phyloP scores from a whole-genome alignment of 2,888 invertebrate genomes.

The Tenthredo amoena region DNA sequence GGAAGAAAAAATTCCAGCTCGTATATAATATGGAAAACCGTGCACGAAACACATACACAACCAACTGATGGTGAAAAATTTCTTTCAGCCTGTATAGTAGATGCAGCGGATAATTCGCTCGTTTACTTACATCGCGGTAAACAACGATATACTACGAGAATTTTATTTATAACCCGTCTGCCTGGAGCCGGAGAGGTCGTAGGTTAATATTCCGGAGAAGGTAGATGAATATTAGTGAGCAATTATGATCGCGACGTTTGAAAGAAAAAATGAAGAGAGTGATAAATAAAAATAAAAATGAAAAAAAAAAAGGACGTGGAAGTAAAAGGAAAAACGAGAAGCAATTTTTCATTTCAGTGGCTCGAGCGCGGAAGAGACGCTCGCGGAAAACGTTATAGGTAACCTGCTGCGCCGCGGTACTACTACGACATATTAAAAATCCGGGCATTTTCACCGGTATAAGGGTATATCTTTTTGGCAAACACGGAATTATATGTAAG shows the following conservation, averaged over 20 bases:
- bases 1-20: background rate
- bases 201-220: background rate
- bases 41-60: no score
- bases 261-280: background rate
- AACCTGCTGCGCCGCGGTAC: background rate
- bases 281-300: background rate
- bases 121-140: slow-evolving; percentile 13
- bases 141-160: background rate
- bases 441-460: slow-evolving; percentile 31
- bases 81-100: no score
- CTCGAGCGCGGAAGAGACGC: background rate
- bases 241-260: slow-evolving; percentile 8
- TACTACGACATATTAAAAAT: slow-evolving; percentile 47
- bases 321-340: background rate
- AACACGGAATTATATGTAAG: slow-evolving; percentile 84
- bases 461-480: slow-evolving; percentile 79
- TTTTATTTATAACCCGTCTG: background rate
- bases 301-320: background rate
- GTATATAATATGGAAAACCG: background rate
- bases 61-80: slow-evolving; percentile 6
- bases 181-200: background rate
- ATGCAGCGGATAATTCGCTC: background rate
- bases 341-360: slow-evolving; percentile 35
- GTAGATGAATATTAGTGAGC: slow-evolving; percentile 12
- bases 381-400: background rate